These are phyloP conservation scores for Antheraea yamamai DNA, from an alignment of 2,888 invertebrate species.

Conservation along the genomic window DNA sequence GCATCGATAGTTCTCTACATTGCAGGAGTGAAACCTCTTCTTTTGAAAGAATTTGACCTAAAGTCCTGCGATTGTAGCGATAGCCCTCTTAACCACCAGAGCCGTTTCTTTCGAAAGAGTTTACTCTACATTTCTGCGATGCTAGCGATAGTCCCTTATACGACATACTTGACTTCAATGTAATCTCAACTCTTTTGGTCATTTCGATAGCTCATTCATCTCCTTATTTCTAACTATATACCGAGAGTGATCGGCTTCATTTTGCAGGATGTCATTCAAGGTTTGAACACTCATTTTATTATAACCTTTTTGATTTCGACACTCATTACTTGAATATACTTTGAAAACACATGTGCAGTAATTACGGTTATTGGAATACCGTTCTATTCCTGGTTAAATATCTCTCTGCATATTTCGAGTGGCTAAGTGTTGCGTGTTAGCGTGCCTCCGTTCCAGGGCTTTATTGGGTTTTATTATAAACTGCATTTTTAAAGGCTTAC, in stretches of 20 bases:
- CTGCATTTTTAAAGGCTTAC: not conserved
- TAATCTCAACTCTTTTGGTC: not conserved
- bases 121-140: no score
- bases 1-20: no score
- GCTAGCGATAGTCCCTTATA: no score
- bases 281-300: not conserved
- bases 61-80: no score
- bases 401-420: conserved; percentile 6
- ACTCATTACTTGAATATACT: not conserved
- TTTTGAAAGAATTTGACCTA: no score
- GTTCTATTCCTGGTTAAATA: conserved; percentile 12
- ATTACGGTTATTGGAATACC: not conserved
- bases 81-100: no score
- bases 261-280: not conserved
- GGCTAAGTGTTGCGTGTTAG: conserved; percentile 4
- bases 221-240: not conserved
- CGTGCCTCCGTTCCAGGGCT: not conserved
- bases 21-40: no score
- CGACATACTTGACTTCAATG: not conserved
- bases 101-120: no score
- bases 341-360: not conserved
- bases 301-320: not conserved
- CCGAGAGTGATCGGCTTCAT: not conserved
- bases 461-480: conserved; percentile 1
- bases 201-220: not conserved